These are phyloP conservation scores for Glaucomys volans DNA, from an alignment of 2,113 vertebrate species.

Conservation along the genomic window DNA sequence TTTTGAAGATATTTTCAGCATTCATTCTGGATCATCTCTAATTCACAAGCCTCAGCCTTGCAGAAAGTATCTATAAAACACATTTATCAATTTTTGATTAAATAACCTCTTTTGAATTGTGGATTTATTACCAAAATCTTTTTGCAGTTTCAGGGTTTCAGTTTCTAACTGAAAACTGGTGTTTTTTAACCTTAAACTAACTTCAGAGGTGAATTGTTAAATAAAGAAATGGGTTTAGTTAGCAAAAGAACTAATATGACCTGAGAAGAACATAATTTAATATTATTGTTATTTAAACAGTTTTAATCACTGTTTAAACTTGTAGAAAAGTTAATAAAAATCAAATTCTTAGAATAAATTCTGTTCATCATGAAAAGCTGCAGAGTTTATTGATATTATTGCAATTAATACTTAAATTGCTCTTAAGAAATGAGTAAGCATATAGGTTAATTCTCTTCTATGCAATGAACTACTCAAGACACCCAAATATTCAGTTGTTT, in stretches of 20 bases:
- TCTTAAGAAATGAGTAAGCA: neutral
- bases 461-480: neutral
- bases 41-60: neutral
- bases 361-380: conserved; percentile 8
- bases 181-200: conserved; percentile 4
- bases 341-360: neutral
- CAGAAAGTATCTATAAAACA: neutral
- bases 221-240: neutral
- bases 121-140: neutral
- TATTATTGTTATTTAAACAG: neutral
- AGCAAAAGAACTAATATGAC: neutral
- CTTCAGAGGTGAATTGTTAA: conserved; percentile 17
- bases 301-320: conserved; percentile 4
- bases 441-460: neutral
- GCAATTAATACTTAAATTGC: neutral
- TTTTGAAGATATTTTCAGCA: neutral
- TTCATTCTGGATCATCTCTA: neutral
- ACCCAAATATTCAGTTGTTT: neutral
- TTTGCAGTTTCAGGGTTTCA: neutral
- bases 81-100: neutral
- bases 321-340: conserved; percentile 33
- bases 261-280: neutral
- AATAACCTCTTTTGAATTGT: neutral
- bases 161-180: neutral
- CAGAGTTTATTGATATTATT: neutral